Evolutionary conservation across 2,113 vertebrate species (phyloP).

Genomic region (Toxotes jaculatrix): DNA sequence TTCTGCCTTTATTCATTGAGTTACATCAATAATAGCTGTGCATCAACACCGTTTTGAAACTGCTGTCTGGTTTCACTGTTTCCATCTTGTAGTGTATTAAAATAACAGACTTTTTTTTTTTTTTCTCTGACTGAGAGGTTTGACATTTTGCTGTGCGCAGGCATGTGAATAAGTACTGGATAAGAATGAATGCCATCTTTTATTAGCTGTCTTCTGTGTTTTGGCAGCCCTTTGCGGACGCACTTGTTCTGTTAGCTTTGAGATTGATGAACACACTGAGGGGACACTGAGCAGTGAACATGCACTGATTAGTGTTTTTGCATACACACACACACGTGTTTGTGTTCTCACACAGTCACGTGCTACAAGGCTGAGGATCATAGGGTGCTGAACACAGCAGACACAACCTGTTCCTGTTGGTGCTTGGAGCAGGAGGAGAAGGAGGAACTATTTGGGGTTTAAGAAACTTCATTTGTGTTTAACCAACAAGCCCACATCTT

Average conservation of each 20-base stretch:
- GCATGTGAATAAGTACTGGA: conserved; percentile 57
- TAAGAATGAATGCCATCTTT: conserved; percentile 63
- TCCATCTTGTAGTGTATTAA: conserved; percentile 36
- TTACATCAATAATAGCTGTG: conserved; percentile 9
- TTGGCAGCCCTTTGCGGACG: conserved; percentile 57
- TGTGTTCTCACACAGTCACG: background rate
- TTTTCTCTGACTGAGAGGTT: conserved; percentile 38
- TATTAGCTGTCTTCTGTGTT: conserved; percentile 56
- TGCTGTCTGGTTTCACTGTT: conserved; percentile 26
- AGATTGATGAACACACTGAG: conserved; percentile 55
- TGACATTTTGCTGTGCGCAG: conserved; percentile 60
- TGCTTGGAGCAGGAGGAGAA: background rate
- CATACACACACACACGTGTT: background rate
- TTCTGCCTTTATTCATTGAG: conserved; percentile 23
- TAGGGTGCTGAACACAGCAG: conserved; percentile 51
- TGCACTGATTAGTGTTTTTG: conserved; percentile 28
- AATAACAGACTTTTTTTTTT: conserved; percentile 15
- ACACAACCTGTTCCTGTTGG: conserved; percentile 42
- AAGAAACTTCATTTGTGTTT: conserved; percentile 43
- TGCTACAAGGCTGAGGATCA: conserved; percentile 29
- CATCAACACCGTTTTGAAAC: background rate
- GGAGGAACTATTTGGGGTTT: conserved; percentile 28
- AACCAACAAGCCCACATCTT: conserved; percentile 18
- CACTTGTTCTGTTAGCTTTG: conserved; percentile 52
- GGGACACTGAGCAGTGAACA: conserved; percentile 25